Percentiles rank a stretch among this genome's conserved stretches.
Evolutionary conservation across 2,113 vertebrate species (phyloP).

Genomic region (Struthio camelus): DNA sequence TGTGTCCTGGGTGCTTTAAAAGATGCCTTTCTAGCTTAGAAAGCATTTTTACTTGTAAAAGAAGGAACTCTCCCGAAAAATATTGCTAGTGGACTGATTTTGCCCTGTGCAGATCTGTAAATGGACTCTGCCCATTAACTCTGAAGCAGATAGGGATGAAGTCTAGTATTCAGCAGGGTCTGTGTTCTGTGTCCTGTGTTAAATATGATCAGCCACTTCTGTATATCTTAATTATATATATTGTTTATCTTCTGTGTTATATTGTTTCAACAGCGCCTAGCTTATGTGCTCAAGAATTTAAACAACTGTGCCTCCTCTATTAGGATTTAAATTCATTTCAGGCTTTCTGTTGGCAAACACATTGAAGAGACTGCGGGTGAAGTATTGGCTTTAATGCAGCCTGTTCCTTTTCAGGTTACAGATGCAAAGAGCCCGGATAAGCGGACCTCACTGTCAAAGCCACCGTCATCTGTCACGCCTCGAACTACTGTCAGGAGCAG

Average conservation of each 20-base stretch:
- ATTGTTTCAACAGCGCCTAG: background rate
- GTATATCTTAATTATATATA: accelerated
- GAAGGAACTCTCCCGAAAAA: background rate
- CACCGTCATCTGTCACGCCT: slow-evolving; percentile 23
- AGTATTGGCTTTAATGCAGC: accelerated
- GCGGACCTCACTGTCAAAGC: slow-evolving; percentile 74
- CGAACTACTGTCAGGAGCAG: slow-evolving; percentile 52
- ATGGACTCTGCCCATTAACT: accelerated
- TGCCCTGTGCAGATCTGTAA: background rate
- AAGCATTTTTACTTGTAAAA: background rate
- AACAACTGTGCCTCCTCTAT: background rate
- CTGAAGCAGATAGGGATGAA: background rate
- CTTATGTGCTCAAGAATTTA: accelerated
- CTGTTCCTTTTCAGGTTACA: background rate
- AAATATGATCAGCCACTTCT: accelerated
- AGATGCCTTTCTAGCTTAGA: background rate
- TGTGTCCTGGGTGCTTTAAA: background rate
- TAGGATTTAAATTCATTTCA: accelerated
- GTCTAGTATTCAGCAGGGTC: background rate
- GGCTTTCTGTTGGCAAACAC: background rate
- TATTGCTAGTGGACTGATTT: background rate
- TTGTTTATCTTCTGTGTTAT: background rate
- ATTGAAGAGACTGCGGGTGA: accelerated
- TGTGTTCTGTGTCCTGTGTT: background rate
- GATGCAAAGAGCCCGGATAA: slow-evolving; percentile 81